phyloP scores from a whole-genome alignment of 53 echinoderm and acorn worm species.

The Apostichopus leukothele region DNA sequence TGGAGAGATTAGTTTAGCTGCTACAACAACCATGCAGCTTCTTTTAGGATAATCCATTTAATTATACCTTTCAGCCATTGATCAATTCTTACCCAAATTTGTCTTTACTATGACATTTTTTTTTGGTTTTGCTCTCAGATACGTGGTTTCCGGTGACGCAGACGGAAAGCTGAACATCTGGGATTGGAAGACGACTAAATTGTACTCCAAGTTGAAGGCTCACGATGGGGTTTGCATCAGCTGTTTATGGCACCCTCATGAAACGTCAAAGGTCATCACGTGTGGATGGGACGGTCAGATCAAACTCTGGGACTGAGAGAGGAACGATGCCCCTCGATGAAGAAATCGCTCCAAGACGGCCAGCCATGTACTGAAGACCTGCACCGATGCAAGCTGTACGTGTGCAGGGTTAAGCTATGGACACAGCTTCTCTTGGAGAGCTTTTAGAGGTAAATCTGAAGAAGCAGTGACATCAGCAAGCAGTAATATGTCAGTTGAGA shows the following conservation, averaged over 20 bases:
- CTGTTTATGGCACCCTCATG: constrained; percentile 97
- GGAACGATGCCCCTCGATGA: background rate
- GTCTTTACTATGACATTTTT: background rate
- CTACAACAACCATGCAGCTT: no score
- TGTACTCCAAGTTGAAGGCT: constrained; percentile 90
- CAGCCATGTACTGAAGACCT: no score
- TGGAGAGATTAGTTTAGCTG: no score
- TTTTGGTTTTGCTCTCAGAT: constrained; percentile 49
- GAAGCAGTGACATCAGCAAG: no score
- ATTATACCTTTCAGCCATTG: no score
- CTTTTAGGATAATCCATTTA: no score
- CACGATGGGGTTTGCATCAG: constrained; percentile 96
- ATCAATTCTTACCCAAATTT: background rate
- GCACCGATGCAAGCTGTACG: no score
- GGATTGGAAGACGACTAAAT: constrained; percentile 99
- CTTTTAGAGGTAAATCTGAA: no score
- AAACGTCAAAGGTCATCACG: constrained; percentile 96
- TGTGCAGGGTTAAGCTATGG: no score
- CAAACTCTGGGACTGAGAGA: constrained; percentile 95
- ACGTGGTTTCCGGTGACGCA: constrained; percentile 94
- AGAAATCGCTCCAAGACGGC: no score
- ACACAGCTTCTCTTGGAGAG: no score
- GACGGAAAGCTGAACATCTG: constrained; percentile 96
- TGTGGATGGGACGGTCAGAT: constrained; percentile 99
- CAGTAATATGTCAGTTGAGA: no score